Evolutionary conservation across 2,888 invertebrate species (phyloP), one percentile per base, ranked within the genome.

Genomic region (Hydroisotoma schaefferi): DNA sequence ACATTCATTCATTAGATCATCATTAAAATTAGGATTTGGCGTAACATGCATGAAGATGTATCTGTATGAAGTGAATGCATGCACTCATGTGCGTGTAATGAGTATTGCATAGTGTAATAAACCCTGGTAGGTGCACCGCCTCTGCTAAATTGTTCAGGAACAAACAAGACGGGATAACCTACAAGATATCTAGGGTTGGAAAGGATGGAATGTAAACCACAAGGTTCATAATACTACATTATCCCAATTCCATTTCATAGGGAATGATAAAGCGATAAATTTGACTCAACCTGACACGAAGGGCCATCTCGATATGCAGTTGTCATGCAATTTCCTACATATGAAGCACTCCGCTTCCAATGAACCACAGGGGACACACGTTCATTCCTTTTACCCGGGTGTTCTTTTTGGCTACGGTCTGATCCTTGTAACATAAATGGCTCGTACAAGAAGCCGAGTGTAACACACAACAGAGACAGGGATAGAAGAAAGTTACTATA

Each of bases 301-400:
- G 20, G 40, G n/a, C 40, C 40, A 40, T 40, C 40, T 40, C 40
- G 40, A 64, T 63, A 62, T 61, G 54, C 66, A 52, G 67, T 63
- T 65, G 64, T 67, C 66, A 65, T 69, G 69, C 65, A 66, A 69
- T 67, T 67, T 65, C 63, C 63, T 64, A 59, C 49, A 61, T 59
- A 66, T 62, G 59, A 43, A 51, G 64, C 61, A 59, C n/a, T 40
- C 8, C 57, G 57, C 58, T 61, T 57, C 58, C 54, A 62, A 69
- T 67, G 66, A 66, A 63, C 59, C 69, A 61, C 58, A 59, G 25
- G 69, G 66, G 69, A 69, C 65, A 66, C 66, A 68, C 68, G 66
- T 65, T 63, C 47, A n/a, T n/a, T n/a, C n/a, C n/a, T n/a, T n/a
- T n/a, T n/a, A n/a, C n/a, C n/a, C n/a, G n/a, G 54, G 26, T 40